Percentiles rank a stretch among this genome's conserved stretches.
Evolutionary conservation across 2,888 invertebrate genomes (phyloP).

Genomic region (Drosophila paramelanica): DNA sequence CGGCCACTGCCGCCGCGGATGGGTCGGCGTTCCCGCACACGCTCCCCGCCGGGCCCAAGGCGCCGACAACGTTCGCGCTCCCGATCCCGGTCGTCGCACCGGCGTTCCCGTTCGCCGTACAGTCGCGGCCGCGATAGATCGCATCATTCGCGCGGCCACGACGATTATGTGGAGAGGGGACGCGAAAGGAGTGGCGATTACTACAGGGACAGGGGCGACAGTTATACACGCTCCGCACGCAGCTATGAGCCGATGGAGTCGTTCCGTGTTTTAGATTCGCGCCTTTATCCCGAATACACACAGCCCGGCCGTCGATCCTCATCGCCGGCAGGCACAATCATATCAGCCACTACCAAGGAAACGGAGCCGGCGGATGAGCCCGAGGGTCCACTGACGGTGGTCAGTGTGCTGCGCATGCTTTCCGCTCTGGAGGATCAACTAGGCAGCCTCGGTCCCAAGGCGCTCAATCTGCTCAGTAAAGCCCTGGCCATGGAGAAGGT

Average conservation of each 20-base stretch:
- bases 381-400: slow-evolving; percentile 87
- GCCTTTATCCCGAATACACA: slow-evolving; percentile 83
- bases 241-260: slow-evolving; percentile 47
- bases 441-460: slow-evolving; percentile 93
- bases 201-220: slow-evolving; percentile 26
- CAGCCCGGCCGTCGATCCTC: slow-evolving; percentile 45
- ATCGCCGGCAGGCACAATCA: slow-evolving; percentile 29
- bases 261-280: slow-evolving; percentile 82
- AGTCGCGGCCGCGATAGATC: slow-evolving; percentile 41
- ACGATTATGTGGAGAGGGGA: slow-evolving; percentile 33
- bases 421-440: slow-evolving; percentile 93
- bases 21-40: slow-evolving; percentile 46
- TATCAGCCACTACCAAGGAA: slow-evolving; percentile 41
- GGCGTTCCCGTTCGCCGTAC: slow-evolving; percentile 57
- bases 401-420: slow-evolving; percentile 90
- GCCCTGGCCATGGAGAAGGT: slow-evolving; percentile 91
- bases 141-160: slow-evolving; percentile 36
- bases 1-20: slow-evolving; percentile 22
- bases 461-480: slow-evolving; percentile 91
- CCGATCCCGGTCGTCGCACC: slow-evolving; percentile 44
- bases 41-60: slow-evolving; percentile 45
- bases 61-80: slow-evolving; percentile 43
- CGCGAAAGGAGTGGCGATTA: slow-evolving; percentile 23
- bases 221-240: slow-evolving; percentile 52
- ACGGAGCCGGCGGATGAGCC: slow-evolving; percentile 36